phyloP scores from a whole-genome alignment of 2,797 vertebrate genomes.

The Phrynocephalus forsythii region DNA sequence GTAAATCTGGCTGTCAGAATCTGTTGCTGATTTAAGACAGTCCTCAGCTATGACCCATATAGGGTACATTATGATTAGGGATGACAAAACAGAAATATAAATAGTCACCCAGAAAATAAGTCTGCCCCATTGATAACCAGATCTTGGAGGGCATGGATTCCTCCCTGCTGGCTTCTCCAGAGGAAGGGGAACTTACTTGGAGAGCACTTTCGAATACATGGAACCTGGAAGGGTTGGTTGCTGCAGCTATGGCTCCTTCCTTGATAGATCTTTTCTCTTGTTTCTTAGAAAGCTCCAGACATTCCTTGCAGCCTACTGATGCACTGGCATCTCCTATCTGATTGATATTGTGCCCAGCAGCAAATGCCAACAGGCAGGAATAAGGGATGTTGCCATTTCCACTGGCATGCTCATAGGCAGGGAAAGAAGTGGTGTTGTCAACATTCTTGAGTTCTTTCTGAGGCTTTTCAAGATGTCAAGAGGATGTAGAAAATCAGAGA shows the following conservation, averaged over 20 bases:
- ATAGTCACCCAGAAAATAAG: background rate
- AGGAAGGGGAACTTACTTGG: background rate
- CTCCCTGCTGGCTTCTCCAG: background rate
- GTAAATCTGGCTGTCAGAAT: background rate
- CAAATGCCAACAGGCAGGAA: background rate
- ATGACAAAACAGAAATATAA: background rate
- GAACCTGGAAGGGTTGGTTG: background rate
- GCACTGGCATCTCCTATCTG: background rate
- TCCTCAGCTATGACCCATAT: too few species aligned
- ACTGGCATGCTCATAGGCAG: background rate
- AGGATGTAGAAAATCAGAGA: background rate
- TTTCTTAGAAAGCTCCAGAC: background rate
- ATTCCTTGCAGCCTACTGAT: too few species aligned
- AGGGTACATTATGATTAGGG: background rate
- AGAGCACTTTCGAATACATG: background rate
- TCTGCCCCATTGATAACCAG: background rate
- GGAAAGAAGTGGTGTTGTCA: background rate
- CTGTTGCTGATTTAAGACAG: background rate
- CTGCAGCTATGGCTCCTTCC: background rate
- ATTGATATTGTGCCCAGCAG: background rate
- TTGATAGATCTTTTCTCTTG: background rate
- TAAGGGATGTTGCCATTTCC: background rate
- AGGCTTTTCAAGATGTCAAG: background rate
- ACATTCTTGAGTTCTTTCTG: background rate
- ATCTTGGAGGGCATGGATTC: background rate